Base-by-base conservation (phyloP, 2,113 vertebrate species). In the Pedionomus torquatus region DNA sequence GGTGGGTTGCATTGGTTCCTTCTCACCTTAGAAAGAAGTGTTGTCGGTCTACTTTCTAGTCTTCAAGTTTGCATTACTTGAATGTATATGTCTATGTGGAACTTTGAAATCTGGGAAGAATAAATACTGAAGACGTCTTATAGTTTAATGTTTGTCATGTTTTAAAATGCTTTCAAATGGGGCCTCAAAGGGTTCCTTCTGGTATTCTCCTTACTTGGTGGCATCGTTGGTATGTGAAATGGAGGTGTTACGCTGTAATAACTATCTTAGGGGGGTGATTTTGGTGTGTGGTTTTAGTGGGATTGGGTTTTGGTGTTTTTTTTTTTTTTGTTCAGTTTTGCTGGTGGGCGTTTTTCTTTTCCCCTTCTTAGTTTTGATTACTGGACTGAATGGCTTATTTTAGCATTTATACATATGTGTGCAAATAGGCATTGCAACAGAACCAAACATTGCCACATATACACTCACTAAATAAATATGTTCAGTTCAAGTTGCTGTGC, bases 1-100 rank as follows among this genome's bases (percentile, higher is more conserved):
- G 46, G 5, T 79, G 66, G 16, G 37, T 70, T 0, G 0, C 11
- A 3, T 14, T 58, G 6, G 5, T 6, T 71, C 75, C 23, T 33
- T 60, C 26, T 79, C 6, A 3, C 14, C 28, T 76, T 74, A 51
- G 12, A 58, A 61, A 82, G 12, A 58, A 61, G 78, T 28, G 3
- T 58, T 84, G 82, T 66, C 37, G 39, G 43, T 69, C 23, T 84
- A 10, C 16, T 51, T 66, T 54, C 9, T 43, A 33, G 18, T 71
- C 8, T 16, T 83, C 15, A 35, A 3, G 68, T 85, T 71, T 76
- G 28, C 11, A 6, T 66, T 90, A 19, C 33, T 70, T 75, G 23
- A 61, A 83, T 20, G 28, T 65, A 14, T 25, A 10, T 18, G 1
- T 46, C 16, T 85, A 17, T 30, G 9, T 54, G 51, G 51, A 89